A percentile compares a stretch with the other conserved stretches of the same genome.
These are phyloP conservation scores for Laticauda colubrina DNA, from an alignment of 2,113 vertebrate species.

Conservation along the genomic window DNA sequence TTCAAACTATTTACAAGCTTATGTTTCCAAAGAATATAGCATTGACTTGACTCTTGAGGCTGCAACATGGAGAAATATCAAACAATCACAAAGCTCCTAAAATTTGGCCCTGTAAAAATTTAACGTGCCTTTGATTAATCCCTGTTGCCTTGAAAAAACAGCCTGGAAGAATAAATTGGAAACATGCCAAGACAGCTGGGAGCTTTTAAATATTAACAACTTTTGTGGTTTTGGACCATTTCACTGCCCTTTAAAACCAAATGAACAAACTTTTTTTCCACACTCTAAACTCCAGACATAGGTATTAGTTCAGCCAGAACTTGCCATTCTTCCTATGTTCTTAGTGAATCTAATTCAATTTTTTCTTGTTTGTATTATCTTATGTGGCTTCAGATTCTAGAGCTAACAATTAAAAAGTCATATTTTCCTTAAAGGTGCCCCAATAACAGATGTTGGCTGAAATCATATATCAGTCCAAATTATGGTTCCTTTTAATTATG, in stretches of 20 bases:
- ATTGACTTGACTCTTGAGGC: neutral
- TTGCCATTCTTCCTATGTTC: neutral
- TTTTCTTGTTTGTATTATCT: neutral
- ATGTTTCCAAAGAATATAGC: neutral
- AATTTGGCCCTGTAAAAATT: neutral
- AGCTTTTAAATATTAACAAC: conserved; percentile 27
- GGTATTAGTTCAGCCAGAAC: neutral
- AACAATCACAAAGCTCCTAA: neutral
- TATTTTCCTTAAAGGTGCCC: neutral
- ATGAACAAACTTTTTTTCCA: too few relatives aligned
- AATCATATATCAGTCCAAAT: neutral
- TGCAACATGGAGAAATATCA: neutral
- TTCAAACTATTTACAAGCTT: neutral
- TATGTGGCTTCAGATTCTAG: neutral
- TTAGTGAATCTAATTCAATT: too few relatives aligned
- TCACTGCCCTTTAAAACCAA: neutral
- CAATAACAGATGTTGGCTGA: neutral
- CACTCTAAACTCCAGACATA: neutral
- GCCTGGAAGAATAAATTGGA: conserved; percentile 26
- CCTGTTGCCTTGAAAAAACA: conserved; percentile 47
- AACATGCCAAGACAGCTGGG: conserved; percentile 61
- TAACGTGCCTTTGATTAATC: conserved; percentile 17
- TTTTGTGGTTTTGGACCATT: conserved; percentile 18
- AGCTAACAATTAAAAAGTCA: neutral
- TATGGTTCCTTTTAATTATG: neutral